Evolutionary conservation across 1,140 invertebrate genomes (phyloP), one percentile per base, ranked within the genome.

Genomic region (Thereuonema tuberculata): DNA sequence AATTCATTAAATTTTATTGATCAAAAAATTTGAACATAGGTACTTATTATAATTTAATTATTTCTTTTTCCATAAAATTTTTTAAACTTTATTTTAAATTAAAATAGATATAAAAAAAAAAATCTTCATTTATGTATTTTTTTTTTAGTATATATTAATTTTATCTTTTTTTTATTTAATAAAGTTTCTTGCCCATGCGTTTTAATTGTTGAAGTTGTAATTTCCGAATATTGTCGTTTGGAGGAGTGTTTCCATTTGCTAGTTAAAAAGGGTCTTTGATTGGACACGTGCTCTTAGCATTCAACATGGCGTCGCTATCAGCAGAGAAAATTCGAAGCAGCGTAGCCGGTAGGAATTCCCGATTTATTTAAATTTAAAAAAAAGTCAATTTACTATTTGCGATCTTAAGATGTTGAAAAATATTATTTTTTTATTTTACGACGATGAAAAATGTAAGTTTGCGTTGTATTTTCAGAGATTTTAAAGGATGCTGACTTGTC

Each of bases 401-500:
- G 3, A 5, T 50, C 48, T 50, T 21, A 9, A 5, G 17, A 24
- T 12, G 5, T 20, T 9, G 5, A 20, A 50, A 5, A 24, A 9
- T 9, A 50, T 50, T 50, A 20, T 21, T 9, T 50, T 5, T 5
- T 5, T 60, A 56, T 57, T 57, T 31, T 21, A 29, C 9, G 24
- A 26, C 15, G 5, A 1, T n/a, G 24, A 20, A 37, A 61, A 62
- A 31, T 48, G 52, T 17, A 15, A 25, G 23, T 46, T 55, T 61
- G 28, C 56, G 15, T 29, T 26, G 37, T 80, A 26, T 71, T n/a
- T n/a, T n/a, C n/a, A 93, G 89, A 82, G 57, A 89, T 93, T 66
- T 78, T 95, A 1, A 89, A 93, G 75, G 84, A 84, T 75, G 89
- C 89, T 2, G 86, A 93, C 70, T 76, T 93, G 12, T 81, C 82